Percentiles rank a stretch among this genome's conserved stretches.
Evolutionary conservation across 2,888 invertebrate species (phyloP).

Genomic region (Meghimatium bilineatum): DNA sequence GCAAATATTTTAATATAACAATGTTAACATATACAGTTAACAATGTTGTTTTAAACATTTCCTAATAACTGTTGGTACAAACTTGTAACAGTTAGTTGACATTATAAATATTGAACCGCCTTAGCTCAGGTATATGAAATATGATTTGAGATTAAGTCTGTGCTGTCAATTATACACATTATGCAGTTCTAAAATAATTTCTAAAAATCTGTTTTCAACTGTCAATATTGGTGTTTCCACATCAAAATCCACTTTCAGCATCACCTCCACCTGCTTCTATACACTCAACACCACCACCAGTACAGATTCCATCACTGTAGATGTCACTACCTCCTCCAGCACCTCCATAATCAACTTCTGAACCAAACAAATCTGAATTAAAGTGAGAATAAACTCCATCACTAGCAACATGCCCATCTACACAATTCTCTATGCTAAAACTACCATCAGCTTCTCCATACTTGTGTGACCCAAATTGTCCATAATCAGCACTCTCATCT

Average conservation of each 20-base stretch:
- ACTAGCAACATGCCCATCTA: constrained; percentile 17
- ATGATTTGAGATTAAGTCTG: not conserved
- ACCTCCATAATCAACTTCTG: constrained; percentile 24
- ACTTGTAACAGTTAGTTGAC: not conserved
- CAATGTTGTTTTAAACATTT: no score
- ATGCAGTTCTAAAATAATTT: no score
- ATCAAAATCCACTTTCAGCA: constrained; percentile 46
- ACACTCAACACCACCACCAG: not conserved
- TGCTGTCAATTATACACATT: not conserved
- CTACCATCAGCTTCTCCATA: not conserved
- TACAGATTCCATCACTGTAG: constrained; percentile 44
- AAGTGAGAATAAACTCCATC: constrained; percentile 26
- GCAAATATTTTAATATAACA: not conserved
- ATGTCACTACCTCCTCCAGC: constrained; percentile 44
- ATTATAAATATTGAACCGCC: not conserved
- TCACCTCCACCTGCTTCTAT: constrained; percentile 36
- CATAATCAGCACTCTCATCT: constrained; percentile 20
- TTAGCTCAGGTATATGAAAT: not conserved
- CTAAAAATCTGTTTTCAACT: not conserved
- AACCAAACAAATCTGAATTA: constrained; percentile 6
- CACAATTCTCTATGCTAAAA: not conserved
- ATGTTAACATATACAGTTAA: no score
- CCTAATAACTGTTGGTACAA: not conserved
- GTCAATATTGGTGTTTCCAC: no score
- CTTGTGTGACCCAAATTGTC: not conserved